Percentiles rank a stretch among this genome's conserved stretches.
Conservation (phyloP, 1,140 invertebrate species). For the Drosophila kurseongensis region DNA sequence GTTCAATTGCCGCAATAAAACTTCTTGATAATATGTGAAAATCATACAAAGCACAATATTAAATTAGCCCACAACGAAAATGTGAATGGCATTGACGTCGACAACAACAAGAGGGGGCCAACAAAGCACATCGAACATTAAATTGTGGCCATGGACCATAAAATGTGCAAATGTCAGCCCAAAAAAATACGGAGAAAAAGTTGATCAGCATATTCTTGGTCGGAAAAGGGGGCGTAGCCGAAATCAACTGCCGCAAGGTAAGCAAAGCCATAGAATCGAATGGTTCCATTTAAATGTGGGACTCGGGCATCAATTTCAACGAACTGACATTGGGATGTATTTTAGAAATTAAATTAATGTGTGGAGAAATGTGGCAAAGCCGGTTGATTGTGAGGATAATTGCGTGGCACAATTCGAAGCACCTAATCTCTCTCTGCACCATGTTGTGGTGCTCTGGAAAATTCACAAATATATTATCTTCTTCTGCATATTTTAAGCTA, state of each 20-base stretch:
- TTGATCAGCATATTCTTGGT: conserved; percentile 36
- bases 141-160: conserved; percentile 56
- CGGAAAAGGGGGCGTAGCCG: conserved; percentile 9
- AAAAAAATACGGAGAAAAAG: conserved; percentile 40
- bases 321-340: conserved; percentile 12
- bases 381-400: conserved; percentile 14
- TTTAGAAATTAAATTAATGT: conserved; percentile 34
- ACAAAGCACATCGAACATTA: conserved; percentile 45
- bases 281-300: conserved; percentile 40
- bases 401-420: conserved; percentile 5
- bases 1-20: conserved; percentile 83
- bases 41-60: conserved; percentile 83
- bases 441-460: neutral
- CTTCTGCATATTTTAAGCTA: neutral
- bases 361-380: neutral
- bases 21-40: conserved; percentile 83
- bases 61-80: conserved; percentile 72
- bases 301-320: conserved; percentile 8
- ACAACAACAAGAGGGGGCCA: conserved; percentile 6
- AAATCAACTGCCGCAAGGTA: conserved; percentile 52
- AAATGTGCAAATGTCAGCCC: conserved; percentile 70
- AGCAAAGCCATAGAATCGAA: conserved; percentile 32
- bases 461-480: neutral
- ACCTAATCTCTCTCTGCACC: neutral
- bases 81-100: conserved; percentile 48